Conservation (phyloP, 35 echinoderm and acorn worm genomes). For the Apostichopus parvimensis region DNA sequence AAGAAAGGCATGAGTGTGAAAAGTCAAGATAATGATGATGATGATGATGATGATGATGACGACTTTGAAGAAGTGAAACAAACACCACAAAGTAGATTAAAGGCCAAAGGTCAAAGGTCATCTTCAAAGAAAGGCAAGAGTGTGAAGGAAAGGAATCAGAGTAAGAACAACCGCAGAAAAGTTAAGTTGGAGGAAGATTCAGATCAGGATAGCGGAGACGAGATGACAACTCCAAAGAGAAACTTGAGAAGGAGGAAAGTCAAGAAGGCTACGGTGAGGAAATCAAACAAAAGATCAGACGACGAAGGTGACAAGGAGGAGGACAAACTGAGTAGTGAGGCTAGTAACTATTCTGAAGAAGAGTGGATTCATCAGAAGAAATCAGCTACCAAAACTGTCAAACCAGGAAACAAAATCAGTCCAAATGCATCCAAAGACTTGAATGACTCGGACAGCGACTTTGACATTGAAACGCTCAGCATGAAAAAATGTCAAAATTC, state of each 20-base stretch:
- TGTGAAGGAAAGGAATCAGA: background rate
- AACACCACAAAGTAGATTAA: background rate
- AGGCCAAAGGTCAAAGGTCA: background rate
- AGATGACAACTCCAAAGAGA: slow-evolving; percentile 23
- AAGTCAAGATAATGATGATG: background rate
- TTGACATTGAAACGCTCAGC: slow-evolving; percentile 61
- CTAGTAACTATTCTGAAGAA: slow-evolving; percentile 44
- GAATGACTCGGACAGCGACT: slow-evolving; percentile 70
- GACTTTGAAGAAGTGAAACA: slow-evolving; percentile 9
- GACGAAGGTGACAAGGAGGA: slow-evolving; percentile 39
- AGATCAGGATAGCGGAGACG: background rate
- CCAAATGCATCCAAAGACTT: background rate
- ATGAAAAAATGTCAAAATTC: slow-evolving; percentile 19
- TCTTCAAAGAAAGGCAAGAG: background rate
- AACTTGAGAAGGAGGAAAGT: slow-evolving; percentile 3
- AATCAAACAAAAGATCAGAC: background rate
- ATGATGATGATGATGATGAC: background rate
- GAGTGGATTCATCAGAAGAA: slow-evolving; percentile 53
- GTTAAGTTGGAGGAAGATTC: background rate
- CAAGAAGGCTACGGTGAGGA: background rate
- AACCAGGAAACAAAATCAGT: background rate
- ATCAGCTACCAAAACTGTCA: slow-evolving; percentile 36
- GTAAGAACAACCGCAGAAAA: background rate
- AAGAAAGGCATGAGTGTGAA: background rate
- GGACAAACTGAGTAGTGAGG: slow-evolving; percentile 22